Evolutionary conservation across 1,140 invertebrate species (phyloP).

Genomic region (Ericerus pela): DNA sequence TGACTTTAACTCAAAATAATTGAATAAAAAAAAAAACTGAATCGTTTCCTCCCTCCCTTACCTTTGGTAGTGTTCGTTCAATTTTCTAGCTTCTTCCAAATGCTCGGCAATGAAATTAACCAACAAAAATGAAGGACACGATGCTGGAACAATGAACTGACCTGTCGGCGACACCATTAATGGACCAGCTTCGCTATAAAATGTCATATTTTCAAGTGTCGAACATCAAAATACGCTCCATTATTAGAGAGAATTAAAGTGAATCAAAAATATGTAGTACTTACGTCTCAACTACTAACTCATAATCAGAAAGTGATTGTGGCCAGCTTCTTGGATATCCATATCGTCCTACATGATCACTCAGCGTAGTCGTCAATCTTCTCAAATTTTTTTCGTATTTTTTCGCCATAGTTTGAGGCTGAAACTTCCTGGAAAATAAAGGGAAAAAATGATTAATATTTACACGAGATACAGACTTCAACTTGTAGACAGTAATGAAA

Average conservation of each 20-base stretch:
- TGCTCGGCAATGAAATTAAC: conserved; percentile 69
- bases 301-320: conserved; percentile 47
- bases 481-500: not conserved
- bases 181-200: conserved; percentile 66
- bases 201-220: not conserved
- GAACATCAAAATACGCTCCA: conserved; percentile 10
- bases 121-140: conserved; percentile 68
- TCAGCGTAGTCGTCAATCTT: conserved; percentile 64
- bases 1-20: not conserved
- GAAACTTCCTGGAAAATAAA: conserved; percentile 55
- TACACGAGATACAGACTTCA: not conserved
- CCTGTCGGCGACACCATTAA: conserved; percentile 85
- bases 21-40: not conserved
- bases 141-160: conserved; percentile 79
- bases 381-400: conserved; percentile 67
- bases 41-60: conserved; percentile 31
- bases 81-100: conserved; percentile 52
- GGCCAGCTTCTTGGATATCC: conserved; percentile 60
- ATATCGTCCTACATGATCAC: conserved; percentile 54
- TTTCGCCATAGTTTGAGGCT: conserved; percentile 68
- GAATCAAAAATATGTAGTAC: conserved; percentile 28
- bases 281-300: conserved; percentile 83
- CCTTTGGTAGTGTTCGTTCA: conserved; percentile 57
- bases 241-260: conserved; percentile 9
- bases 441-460: not conserved